phyloP scores from a whole-genome alignment of 2,888 invertebrate species.

The Elmis aenea region DNA sequence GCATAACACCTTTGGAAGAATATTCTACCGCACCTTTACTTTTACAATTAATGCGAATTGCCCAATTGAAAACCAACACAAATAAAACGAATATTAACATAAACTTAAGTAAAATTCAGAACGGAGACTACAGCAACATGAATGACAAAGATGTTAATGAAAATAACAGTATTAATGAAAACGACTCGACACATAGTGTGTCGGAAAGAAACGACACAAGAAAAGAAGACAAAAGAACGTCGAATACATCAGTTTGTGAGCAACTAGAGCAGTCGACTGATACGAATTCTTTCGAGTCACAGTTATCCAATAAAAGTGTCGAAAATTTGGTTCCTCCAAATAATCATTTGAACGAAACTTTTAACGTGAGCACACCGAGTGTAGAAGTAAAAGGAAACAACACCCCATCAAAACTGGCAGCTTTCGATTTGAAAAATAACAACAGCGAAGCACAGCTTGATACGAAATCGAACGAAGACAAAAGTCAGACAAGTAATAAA shows the following conservation, averaged over 20 bases:
- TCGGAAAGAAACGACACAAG: background rate
- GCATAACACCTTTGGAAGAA: conserved; percentile 30
- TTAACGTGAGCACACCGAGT: conserved; percentile 25
- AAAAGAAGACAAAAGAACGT: background rate
- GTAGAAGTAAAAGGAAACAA: conserved; percentile 7
- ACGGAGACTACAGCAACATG: conserved; percentile 2
- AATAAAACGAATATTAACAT: conserved; percentile 10
- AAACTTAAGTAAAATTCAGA: conserved; percentile 10
- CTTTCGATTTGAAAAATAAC: too few species aligned
- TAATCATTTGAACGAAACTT: conserved; percentile 25
- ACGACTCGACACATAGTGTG: conserved; percentile 4
- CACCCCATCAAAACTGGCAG: background rate
- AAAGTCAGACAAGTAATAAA: background rate
- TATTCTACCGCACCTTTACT: conserved; percentile 36
- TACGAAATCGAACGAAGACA: too few species aligned
- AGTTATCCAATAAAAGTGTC: background rate
- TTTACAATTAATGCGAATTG: conserved; percentile 37
- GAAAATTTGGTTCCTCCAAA: background rate
- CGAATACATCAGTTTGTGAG: background rate
- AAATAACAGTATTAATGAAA: conserved; percentile 7
- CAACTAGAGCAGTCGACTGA: too few species aligned
- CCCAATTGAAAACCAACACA: conserved; percentile 24
- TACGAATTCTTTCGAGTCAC: background rate
- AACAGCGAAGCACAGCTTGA: background rate
- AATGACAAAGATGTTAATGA: conserved; percentile 12